Percentiles rank a stretch among this genome's conserved stretches.
phyloP scores from a whole-genome alignment of 2,888 invertebrate species.

The Salticus scenicus region DNA sequence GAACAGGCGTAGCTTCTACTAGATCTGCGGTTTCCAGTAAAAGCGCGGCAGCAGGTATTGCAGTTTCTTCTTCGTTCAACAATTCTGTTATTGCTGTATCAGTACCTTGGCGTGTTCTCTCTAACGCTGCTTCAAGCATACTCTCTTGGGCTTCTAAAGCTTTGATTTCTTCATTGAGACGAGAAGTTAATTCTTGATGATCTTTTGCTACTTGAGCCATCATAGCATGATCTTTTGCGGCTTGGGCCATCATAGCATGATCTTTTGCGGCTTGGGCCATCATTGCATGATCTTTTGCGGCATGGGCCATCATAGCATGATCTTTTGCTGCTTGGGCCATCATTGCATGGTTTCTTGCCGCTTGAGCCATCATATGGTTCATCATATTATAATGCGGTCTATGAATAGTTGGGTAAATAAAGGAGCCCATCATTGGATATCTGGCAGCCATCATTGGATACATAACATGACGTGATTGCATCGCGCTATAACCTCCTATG shows the following conservation, averaged over 20 bases:
- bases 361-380: neutral
- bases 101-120: neutral
- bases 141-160: slow-evolving; percentile 32
- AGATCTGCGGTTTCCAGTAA: slow-evolving; percentile 30
- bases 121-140: slow-evolving; percentile 11
- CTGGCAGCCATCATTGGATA: slow-evolving; percentile 20
- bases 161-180: slow-evolving; percentile 24
- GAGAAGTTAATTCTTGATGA: neutral
- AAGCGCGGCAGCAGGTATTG: slow-evolving; percentile 35
- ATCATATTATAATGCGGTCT: slow-evolving; percentile 32
- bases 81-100: neutral
- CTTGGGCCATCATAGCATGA: slow-evolving; percentile 21
- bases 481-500: neutral
- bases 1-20: neutral
- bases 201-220: slow-evolving; percentile 23
- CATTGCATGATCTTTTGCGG: neutral
- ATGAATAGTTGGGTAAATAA: neutral
- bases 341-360: neutral
- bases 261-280: neutral
- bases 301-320: neutral
- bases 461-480: neutral
- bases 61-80: slow-evolving; percentile 22
- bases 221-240: slow-evolving; percentile 12
- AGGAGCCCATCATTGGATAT: slow-evolving; percentile 22
- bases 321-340: neutral